Percentiles rank a stretch among this genome's conserved stretches.
phyloP scores from a whole-genome alignment of 2,888 invertebrate genomes.

The Ormyrus labotus region DNA sequence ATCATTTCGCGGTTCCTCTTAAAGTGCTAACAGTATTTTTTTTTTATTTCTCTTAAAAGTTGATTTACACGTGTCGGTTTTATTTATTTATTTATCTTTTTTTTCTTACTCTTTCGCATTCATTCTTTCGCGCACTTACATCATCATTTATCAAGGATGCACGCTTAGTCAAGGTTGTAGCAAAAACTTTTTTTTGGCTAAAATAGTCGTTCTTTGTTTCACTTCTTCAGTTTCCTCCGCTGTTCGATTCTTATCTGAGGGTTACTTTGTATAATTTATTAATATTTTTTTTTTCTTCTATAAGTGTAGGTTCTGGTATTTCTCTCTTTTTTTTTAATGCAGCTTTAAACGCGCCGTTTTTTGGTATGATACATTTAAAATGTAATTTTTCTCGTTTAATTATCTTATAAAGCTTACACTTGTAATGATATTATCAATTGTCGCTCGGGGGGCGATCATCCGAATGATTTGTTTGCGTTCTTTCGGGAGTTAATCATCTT shows the following conservation, averaged over 20 bases:
- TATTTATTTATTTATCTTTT: slow-evolving; percentile 53
- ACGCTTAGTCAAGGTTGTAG: slow-evolving; percentile 71
- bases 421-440: slow-evolving; percentile 73
- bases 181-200: slow-evolving; percentile 73
- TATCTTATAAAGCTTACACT: slow-evolving; percentile 73
- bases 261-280: slow-evolving; percentile 67
- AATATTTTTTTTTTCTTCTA: slow-evolving; percentile 51
- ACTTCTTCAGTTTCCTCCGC: slow-evolving; percentile 58
- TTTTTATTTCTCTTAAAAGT: slow-evolving; percentile 58
- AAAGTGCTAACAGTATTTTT: slow-evolving; percentile 64
- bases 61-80: slow-evolving; percentile 59
- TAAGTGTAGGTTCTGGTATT: slow-evolving; percentile 63
- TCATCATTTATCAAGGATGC: slow-evolving; percentile 68
- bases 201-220: slow-evolving; percentile 70
- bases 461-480: too few relatives aligned
- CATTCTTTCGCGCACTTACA: slow-evolving; percentile 13
- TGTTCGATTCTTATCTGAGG: slow-evolving; percentile 58
- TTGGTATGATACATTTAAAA: slow-evolving; percentile 59
- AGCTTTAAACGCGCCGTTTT: slow-evolving; percentile 46
- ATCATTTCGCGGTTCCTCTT: slow-evolving; percentile 63
- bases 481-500: not conserved
- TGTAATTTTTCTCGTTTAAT: slow-evolving; percentile 44
- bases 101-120: not conserved
- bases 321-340: slow-evolving; percentile 57
- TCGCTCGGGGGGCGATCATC: slow-evolving; percentile 64